Base-by-base conservation (phyloP, 2,888 invertebrate species). In the Diaperis boleti region DNA sequence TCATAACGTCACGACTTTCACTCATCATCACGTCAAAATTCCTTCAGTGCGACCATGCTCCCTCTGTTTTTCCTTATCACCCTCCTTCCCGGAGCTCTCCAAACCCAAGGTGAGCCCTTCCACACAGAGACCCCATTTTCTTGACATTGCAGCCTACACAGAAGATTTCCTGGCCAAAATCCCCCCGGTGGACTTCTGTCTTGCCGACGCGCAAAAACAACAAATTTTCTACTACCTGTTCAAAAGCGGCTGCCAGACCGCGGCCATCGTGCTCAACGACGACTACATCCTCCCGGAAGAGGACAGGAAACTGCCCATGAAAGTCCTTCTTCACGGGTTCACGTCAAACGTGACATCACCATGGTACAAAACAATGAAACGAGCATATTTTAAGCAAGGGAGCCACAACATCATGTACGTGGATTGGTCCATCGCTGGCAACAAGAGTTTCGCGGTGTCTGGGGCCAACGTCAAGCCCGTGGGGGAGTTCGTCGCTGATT, bases 261-360 rank as follows among this genome's bases (percentile, higher is more conserved):
- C 47, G 3, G 71, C 68, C 3, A 64, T 60, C 26, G 39, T 67
- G 6, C n/a, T 76, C 29, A 69, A 68, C 3, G 68, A 70, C 50
- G 71, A 72, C 47, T 70, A 61, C 33, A 59, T 65, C 1, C 8
- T 50, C 47, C 42, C 61, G 8, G 39, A 54, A 8, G 45, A 69
- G 14, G 57, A 72, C 29, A 66, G 59, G 54, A 62, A 68, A 4
- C 29, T 72, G 14, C 76, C 78, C 45, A 83, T 83, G 0, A 82
- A 83, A 67, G 72, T 83, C 6, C 76, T 84, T 29, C 81, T 84
- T 15, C 84, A 84, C 56, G 84, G 84, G n/a, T 84, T 82, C 82
- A 82, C 82, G 49, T 82, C 82, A 1, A 82, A 80, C 57, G 78
- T 79, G 26, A 76, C 75, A 29, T 80, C 80, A 31, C 72, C 76